These are phyloP conservation scores for Eufriesea mexicana DNA, from an alignment of 1,140 invertebrate genomes.

Conservation along the genomic window DNA sequence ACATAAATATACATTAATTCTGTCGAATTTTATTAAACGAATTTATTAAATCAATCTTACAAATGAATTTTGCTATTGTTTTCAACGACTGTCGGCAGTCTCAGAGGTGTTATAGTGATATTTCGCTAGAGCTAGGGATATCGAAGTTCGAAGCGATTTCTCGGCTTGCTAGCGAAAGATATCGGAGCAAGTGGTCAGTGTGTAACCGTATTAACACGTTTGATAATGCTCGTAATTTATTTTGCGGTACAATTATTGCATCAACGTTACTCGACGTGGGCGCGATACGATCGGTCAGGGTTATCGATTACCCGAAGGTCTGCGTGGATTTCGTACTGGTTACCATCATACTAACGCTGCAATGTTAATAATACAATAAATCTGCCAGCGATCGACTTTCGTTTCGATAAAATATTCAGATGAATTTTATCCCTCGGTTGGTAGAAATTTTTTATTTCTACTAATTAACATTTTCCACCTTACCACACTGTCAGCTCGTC, in stretches of 20 bases:
- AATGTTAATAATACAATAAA: background rate
- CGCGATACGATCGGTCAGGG: conserved; percentile 24
- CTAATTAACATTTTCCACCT: too few relatives aligned
- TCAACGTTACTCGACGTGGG: background rate
- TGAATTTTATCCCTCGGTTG: too few relatives aligned
- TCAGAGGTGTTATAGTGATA: background rate
- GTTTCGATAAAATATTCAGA: too few relatives aligned
- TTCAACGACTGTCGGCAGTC: background rate
- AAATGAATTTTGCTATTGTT: background rate
- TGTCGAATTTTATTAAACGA: background rate
- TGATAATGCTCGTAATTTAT: conserved; percentile 29
- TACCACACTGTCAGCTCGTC: too few relatives aligned
- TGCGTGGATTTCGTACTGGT: conserved; percentile 8
- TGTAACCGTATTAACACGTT: conserved; percentile 12
- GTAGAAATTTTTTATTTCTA: too few relatives aligned
- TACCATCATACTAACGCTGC: background rate
- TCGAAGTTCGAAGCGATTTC: background rate
- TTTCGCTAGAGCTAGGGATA: background rate
- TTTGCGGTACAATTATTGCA: conserved; percentile 29
- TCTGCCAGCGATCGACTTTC: background rate
- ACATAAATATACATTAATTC: too few relatives aligned
- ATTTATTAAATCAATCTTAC: background rate
- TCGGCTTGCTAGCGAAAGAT: conserved; percentile 4
- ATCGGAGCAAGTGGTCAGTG: background rate
- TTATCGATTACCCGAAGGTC: conserved; percentile 30